These are phyloP conservation scores for Ifrita kowaldi DNA, from an alignment of 2,113 vertebrate genomes.

Conservation along the genomic window DNA sequence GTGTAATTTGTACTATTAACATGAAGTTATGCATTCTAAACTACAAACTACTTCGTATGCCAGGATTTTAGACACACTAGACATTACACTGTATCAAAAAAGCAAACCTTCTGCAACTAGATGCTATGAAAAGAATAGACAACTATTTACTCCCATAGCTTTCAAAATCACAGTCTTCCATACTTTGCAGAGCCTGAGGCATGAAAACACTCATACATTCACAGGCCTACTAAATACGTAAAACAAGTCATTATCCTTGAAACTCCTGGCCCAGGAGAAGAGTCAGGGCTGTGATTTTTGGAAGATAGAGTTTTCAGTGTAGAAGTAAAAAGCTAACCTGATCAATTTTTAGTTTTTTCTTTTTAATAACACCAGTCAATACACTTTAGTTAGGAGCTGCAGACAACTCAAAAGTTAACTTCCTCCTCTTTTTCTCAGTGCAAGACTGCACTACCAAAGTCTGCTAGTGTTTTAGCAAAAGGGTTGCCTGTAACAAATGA, in stretches of 20 bases:
- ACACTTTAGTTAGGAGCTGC: neutral
- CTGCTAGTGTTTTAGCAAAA: neutral
- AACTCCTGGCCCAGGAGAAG: neutral
- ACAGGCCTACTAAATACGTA: neutral
- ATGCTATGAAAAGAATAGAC: neutral
- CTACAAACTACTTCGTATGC: neutral
- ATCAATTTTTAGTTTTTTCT: neutral
- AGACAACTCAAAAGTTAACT: neutral
- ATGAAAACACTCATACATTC: neutral
- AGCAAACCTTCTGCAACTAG: neutral
- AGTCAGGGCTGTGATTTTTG: neutral
- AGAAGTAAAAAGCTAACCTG: neutral
- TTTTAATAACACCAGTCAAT: neutral
- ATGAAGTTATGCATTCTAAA: neutral
- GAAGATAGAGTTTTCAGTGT: rapidly evolving
- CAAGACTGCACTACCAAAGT: neutral
- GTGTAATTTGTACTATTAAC: neutral
- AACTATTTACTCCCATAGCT: neutral
- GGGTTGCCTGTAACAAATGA: neutral
- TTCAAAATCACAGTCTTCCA: neutral
- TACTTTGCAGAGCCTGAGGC: neutral
- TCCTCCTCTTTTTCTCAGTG: neutral
- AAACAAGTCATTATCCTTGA: neutral
- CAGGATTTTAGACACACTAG: neutral
- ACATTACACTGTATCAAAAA: neutral